A percentile compares a stretch with the other conserved stretches of the same genome.
Evolutionary conservation across 2,797 vertebrate species (phyloP).

Genomic region (Crypturellus tataupa): DNA sequence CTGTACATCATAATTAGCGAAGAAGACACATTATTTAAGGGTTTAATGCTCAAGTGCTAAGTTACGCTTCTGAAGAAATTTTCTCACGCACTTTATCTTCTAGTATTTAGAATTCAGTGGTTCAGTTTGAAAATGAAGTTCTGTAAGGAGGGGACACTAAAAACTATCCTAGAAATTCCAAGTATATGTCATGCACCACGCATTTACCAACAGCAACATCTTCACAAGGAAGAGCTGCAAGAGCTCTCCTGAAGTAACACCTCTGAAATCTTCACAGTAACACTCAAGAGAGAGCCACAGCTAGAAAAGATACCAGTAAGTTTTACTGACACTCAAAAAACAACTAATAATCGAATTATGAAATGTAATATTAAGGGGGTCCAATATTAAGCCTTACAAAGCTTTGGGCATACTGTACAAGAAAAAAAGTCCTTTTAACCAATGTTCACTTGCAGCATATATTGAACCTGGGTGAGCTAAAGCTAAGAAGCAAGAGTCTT

Average conservation of each 20-base stretch:
- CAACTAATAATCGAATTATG: not conserved
- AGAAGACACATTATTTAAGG: not conserved
- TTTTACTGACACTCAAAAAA: not conserved
- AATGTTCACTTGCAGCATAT: not conserved
- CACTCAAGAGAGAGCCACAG: not conserved
- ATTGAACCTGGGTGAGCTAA: not conserved
- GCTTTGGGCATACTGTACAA: not conserved
- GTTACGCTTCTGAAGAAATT: not conserved
- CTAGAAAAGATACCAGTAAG: not conserved
- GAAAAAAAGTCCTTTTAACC: not conserved
- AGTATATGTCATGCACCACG: not conserved
- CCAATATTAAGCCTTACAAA: slow-evolving; percentile 18
- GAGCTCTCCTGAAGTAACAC: not conserved
- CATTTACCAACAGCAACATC: not conserved
- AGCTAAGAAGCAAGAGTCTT: not conserved
- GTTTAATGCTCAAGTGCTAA: not conserved
- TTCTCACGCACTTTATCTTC: not conserved
- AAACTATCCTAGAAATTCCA: not conserved
- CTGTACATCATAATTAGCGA: not conserved
- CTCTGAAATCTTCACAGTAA: not conserved
- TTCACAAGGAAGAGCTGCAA: not conserved
- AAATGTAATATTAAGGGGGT: slow-evolving; percentile 48
- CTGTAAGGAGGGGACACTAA: not conserved
- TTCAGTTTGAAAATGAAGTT: not conserved
- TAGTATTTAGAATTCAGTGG: not conserved